Evolutionary conservation across 2,113 vertebrate species (phyloP), one percentile per base, ranked within the genome.

Genomic region (Hystrix cristata): DNA sequence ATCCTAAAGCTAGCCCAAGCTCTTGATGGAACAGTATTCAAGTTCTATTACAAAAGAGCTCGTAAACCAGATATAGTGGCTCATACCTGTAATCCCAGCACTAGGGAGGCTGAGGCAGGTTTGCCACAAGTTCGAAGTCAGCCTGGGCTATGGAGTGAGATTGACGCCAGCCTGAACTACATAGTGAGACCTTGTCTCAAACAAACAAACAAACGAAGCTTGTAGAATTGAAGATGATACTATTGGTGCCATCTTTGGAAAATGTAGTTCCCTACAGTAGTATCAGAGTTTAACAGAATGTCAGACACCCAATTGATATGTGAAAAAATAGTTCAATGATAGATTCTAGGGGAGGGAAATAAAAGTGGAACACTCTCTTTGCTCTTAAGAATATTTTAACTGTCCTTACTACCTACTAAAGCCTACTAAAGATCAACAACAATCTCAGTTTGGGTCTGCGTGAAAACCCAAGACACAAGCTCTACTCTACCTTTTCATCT

Each of bases 311-410:
- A 51, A n/a, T 71, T 25, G 14, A 21, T 25, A 94, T 23, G 55
- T 76, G 38, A 46, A 51, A 80, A 25, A 82, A 51, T 19, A 34
- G 5, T 48, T 51, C 23, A 67, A 25, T 43, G 43, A 79, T 31
- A 65, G 27, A 11, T 64, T 76, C 15, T 1, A 74, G 29, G 31
- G 31, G 7, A 86, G 64, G 38, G 13, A 76, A 86, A 38, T 7
- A 74, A 86, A 67, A 67, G 12, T 57, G 43, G n/a, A 51, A n/a
- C 18, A 65, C 3, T 43, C 25, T 43, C n/a, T 14, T 91, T 87
- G 21, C 14, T 89, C 5, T 83, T 86, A 34, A 86, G 23, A 38
- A 53, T 85, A 69, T 72, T 92, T 95, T 78, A 91, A 81, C 46
- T 55, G 9, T 94, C 60, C 23, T 60, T 16, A 5, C 5, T 59